Conservation (phyloP, 2,113 vertebrate genomes). For the Glaucidium brasilianum region DNA sequence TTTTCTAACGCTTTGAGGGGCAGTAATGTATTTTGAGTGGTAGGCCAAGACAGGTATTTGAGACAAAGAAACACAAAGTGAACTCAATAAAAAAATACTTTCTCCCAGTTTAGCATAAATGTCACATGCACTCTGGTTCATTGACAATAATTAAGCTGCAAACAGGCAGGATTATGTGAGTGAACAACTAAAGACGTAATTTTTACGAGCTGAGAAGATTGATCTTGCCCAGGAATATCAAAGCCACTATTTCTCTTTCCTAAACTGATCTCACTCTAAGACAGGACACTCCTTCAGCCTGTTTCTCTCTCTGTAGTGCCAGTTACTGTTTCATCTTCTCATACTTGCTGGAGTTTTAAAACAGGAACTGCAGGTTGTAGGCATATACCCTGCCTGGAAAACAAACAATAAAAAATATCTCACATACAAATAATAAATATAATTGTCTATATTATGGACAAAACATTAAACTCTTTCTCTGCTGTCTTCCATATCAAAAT, state of each 20-base stretch:
- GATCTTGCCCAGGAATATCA: not conserved
- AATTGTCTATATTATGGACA: not conserved
- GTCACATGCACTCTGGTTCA: fast-evolving
- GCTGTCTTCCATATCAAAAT: not conserved
- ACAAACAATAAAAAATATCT: not conserved
- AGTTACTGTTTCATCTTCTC: not conserved
- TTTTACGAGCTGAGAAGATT: not conserved
- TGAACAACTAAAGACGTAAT: not conserved
- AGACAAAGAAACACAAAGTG: not conserved
- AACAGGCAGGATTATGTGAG: not conserved
- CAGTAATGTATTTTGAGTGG: not conserved
- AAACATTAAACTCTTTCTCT: not conserved
- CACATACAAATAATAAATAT: not conserved
- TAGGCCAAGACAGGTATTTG: not conserved
- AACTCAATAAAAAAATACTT: not conserved
- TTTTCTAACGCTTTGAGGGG: not conserved
- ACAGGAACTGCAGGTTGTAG: not conserved
- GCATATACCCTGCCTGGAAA: not conserved
- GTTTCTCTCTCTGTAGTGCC: not conserved
- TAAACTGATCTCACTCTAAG: not conserved
- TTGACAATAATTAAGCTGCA: not conserved
- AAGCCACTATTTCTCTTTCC: not conserved
- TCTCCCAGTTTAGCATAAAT: not conserved
- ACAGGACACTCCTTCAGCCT: not conserved
- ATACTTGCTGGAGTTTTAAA: not conserved